Evolutionary conservation across 2,113 vertebrate genomes (phyloP).

Genomic region (Silurus asotus): DNA sequence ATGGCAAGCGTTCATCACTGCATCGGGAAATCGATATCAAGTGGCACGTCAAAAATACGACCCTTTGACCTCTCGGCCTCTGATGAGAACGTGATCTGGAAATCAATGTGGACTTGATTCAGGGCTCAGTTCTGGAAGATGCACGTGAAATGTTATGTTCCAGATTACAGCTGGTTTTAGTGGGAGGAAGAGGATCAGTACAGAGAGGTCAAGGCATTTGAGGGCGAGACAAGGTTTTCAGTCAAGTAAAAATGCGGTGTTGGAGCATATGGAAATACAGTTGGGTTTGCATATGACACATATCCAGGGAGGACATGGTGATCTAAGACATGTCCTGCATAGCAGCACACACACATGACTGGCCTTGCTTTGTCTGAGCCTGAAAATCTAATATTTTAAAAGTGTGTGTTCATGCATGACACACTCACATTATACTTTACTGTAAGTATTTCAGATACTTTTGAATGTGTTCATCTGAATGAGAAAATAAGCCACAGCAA

Average conservation of each 20-base stretch:
- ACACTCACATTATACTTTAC: too few species aligned
- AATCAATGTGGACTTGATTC: neutral
- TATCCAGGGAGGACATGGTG: conserved; percentile 4
- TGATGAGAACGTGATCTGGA: neutral
- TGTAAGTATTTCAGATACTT: too few species aligned
- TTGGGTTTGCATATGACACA: conserved; percentile 55
- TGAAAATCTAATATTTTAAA: neutral
- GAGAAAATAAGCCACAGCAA: too few species aligned
- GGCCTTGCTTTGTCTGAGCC: neutral
- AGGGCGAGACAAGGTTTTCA: neutral
- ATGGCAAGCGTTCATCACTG: neutral
- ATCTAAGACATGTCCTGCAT: neutral
- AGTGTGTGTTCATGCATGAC: neutral
- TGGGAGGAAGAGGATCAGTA: neutral
- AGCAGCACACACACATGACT: conserved; percentile 19
- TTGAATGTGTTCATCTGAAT: too few species aligned
- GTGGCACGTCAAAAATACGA: neutral
- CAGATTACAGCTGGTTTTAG: neutral
- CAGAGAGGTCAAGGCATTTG: neutral
- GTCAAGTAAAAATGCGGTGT: conserved; percentile 27
- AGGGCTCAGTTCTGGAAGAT: neutral
- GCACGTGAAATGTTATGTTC: neutral
- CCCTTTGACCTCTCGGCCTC: neutral
- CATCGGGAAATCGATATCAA: neutral
- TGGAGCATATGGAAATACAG: conserved; percentile 56